Conservation (phyloP, 2,888 invertebrate genomes). For the Malthinus flaveolus region DNA sequence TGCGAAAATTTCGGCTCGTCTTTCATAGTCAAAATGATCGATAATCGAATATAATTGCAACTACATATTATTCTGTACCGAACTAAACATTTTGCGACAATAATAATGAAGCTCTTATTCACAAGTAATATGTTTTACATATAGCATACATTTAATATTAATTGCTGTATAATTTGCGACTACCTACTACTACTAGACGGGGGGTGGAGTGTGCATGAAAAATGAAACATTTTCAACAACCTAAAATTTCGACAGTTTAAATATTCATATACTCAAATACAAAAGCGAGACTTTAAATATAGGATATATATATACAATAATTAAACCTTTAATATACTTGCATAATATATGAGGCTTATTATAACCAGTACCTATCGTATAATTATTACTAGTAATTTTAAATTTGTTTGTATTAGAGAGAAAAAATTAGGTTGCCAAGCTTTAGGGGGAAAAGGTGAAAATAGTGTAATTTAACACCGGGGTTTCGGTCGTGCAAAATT, state of each 20-base stretch:
- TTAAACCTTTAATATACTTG: constrained; percentile 13
- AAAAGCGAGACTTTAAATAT: constrained; percentile 11
- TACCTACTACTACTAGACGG: constrained; percentile 2
- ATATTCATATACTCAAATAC: constrained; percentile 18
- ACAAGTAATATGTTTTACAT: constrained; percentile 18
- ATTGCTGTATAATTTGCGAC: constrained; percentile 26
- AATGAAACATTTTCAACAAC: constrained; percentile 23
- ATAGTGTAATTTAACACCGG: no score
- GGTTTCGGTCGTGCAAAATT: no score
- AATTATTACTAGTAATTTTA: constrained; percentile 2
- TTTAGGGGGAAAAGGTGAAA: no score
- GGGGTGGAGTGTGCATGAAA: constrained; percentile 15
- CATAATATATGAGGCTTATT: constrained; percentile 9
- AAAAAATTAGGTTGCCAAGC: no score
- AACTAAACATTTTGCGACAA: background rate
- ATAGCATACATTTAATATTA: constrained; percentile 20
- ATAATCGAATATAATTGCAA: no score
- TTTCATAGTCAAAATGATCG: no score
- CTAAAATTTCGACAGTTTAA: constrained; percentile 20
- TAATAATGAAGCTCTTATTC: constrained; percentile 17
- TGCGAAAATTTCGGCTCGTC: no score
- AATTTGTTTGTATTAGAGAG: background rate
- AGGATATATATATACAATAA: constrained; percentile 3
- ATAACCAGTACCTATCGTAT: background rate
- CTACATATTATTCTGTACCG: background rate